These are phyloP conservation scores for Gasterosteus nipponicus DNA, from an alignment of 2,113 vertebrate species.

Conservation along the genomic window DNA sequence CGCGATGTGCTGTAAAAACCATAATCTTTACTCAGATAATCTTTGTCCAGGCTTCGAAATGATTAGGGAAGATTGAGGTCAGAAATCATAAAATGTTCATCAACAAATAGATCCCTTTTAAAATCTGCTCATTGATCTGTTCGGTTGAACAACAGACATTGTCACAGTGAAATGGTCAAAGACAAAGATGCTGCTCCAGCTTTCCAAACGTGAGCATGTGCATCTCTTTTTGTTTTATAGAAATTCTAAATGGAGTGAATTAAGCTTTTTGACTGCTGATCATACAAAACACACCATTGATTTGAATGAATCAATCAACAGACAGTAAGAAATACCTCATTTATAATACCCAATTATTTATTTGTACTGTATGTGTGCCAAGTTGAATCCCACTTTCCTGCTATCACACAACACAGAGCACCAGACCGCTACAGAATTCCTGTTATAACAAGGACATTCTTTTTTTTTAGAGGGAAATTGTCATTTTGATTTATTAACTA, in stretches of 20 bases:
- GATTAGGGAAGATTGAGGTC: slow-evolving; percentile 82
- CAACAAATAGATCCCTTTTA: slow-evolving; percentile 10
- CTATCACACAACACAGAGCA: slow-evolving; percentile 5
- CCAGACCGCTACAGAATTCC: not conserved
- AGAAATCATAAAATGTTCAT: slow-evolving; percentile 75
- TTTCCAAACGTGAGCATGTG: not conserved
- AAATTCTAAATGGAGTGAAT: not conserved
- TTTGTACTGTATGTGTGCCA: not conserved
- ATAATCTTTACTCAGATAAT: slow-evolving; percentile 79
- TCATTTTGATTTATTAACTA: slow-evolving; percentile 41
- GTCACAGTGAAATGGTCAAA: not conserved
- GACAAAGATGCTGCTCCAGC: not conserved
- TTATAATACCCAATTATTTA: not conserved
- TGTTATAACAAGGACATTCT: not conserved
- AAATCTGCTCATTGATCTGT: slow-evolving; percentile 34
- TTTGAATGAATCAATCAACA: not conserved
- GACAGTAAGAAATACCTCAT: not conserved
- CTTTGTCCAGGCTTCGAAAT: slow-evolving; percentile 73
- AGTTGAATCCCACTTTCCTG: not conserved
- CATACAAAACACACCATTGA: not conserved
- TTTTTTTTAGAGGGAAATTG: slow-evolving; percentile 12
- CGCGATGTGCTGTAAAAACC: slow-evolving; percentile 65
- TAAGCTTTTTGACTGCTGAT: not conserved
- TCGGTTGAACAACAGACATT: not conserved
- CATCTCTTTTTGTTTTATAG: not conserved